Evolutionary conservation across 2,888 invertebrate species (phyloP), one percentile per base, ranked within the genome.

Genomic region (Coremacera marginata): DNA sequence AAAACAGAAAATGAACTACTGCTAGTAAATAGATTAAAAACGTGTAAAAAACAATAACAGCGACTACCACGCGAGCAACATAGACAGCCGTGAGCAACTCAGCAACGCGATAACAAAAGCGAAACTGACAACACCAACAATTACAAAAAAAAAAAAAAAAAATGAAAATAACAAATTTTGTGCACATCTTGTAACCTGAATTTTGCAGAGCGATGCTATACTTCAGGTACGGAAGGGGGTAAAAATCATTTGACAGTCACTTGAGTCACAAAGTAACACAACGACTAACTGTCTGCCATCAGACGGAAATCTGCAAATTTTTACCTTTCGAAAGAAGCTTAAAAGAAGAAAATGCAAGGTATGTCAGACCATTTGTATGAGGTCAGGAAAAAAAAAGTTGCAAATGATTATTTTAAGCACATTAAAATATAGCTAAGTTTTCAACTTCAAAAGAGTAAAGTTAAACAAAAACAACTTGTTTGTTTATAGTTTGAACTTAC

Each of bases 1-100:
- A 0, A 60, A 22, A 11, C 27, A 22, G 27, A 60, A 60, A 16
- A 27, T 25, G 16, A 25, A 27, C 60, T 60, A 60, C 60, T 14
- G 25, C 25, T 27, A 60, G 60, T 60, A 60, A 60, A 60, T 25
- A 65, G 70, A 70, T 55, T n/a, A 52, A 52, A 55, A 70, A 49
- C 44, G 11, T 11, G 44, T 44, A 34, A 37, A 72, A 25, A 34
- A 72, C 25, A 60, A 27, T 14, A 60, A 19, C 22, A 60, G 49
- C 16, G 52, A 44, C 3, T 25, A 72, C 34, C 37, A 72, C 9
- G 27, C 27, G 31, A 63, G 9, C 14, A n/a, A 37, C 37, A 37
- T 19, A 67, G 22, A 67, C 27, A 60, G 60, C 25, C 60, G 27
- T 27, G 60, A 60, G 60, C 60, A 60, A 60, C 60, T 60, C 25